phyloP scores from a whole-genome alignment of 1,140 invertebrate genomes.

The Rhagoletis zephyria region DNA sequence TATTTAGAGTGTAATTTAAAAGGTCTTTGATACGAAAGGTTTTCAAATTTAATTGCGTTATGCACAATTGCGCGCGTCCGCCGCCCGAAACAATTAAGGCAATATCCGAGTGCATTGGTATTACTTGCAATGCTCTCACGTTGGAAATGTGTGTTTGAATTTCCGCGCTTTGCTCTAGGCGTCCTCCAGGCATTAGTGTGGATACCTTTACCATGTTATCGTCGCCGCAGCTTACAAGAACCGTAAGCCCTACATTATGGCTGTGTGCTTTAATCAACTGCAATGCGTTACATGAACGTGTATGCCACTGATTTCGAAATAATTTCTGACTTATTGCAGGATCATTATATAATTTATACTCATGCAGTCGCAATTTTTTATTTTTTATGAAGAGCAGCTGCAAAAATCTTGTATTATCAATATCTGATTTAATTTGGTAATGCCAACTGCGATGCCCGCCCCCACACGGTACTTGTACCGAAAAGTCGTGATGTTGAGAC shows the following conservation, averaged over 20 bases:
- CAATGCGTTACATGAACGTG: conserved; percentile 63
- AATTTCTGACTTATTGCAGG: neutral
- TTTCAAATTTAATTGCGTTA: conserved; percentile 60
- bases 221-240: conserved; percentile 67
- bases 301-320: conserved; percentile 63
- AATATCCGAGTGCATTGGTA: neutral
- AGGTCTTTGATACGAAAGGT: conserved; percentile 58
- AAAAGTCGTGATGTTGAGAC: conserved; percentile 62
- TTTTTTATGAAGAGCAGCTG: conserved; percentile 64
- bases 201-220: conserved; percentile 69
- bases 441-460: conserved; percentile 71
- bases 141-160: conserved; percentile 68
- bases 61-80: conserved; percentile 67
- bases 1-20: conserved; percentile 59
- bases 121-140: conserved; percentile 59
- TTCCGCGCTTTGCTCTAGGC: conserved; percentile 56
- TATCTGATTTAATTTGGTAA: conserved; percentile 58
- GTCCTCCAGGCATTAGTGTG: conserved; percentile 1
- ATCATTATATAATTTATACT: conserved; percentile 55
- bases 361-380: conserved; percentile 61
- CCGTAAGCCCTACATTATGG: neutral
- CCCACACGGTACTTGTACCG: conserved; percentile 66
- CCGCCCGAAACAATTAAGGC: conserved; percentile 68
- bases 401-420: conserved; percentile 48
- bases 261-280: conserved; percentile 47